Evolutionary conservation across 2,113 vertebrate genomes (phyloP), one percentile per base, ranked within the genome.

Genomic region (Callocephalon fimbriatum): DNA sequence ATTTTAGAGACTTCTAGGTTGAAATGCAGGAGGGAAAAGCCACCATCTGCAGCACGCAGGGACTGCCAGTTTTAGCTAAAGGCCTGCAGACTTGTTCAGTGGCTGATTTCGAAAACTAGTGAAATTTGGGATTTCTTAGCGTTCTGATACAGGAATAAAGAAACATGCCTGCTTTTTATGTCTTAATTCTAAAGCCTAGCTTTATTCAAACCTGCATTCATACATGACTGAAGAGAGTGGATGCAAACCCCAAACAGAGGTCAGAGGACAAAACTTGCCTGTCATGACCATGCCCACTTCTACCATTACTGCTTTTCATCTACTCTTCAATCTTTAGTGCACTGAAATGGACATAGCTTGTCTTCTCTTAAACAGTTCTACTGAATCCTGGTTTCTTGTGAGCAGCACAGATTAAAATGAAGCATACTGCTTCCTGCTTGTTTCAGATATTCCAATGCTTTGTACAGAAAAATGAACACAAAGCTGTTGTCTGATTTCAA

Each of bases 221-320:
- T 11, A 13, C 29, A n/a, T 35, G 20, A 35, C 29, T 47, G 87
- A 67, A 62, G 65, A 51, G 17, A 21, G 26, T 15, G 15, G 48
- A 23, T 37, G 15, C 14, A 66, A 87, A 15, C 37, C 27, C 61
- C 66, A 42, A 14, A 3, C 12, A 68, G 47, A 73, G 38, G 15
- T 16, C 48, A 58, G 37, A 62, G 40, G 27, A 26, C 10, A 32
- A 45, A 22, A 26, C 15, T 9, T 40, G 31, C 56, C 54, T 32
- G 73, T 45, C n/a, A 5, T 18, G 19, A 61, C 8, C 3, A 0
- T 40, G 66, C 42, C 45, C 20, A 2, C 32, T 48, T 50, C 45
- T 71, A 4, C 48, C 32, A 2, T 9, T 27, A 3, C 0, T 40
- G 50, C n/a, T 42, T 31, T 35, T 18, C 38, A 10, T 3, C 53